These are phyloP conservation scores for Actinia equina DNA, from an alignment of 64 coral and sea anemone genomes.

Conservation along the genomic window DNA sequence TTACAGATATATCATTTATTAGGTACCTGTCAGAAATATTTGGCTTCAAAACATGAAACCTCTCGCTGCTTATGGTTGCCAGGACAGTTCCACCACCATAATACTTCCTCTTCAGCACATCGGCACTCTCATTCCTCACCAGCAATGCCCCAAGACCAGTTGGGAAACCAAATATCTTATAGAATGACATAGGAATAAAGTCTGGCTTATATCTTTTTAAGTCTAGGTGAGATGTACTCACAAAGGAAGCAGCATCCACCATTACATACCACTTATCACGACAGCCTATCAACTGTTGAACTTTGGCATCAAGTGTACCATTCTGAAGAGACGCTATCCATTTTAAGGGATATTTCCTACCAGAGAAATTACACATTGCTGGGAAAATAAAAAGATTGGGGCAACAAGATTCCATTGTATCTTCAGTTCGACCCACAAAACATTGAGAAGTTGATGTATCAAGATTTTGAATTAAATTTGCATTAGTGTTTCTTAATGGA, in stretches of 20 bases:
- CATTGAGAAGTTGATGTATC: not conserved
- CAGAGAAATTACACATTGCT: constrained; percentile 95
- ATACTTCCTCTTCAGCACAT: constrained; percentile 63
- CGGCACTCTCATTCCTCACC: constrained; percentile 58
- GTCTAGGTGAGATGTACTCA: constrained; percentile 87
- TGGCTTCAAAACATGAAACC: constrained; percentile 55
- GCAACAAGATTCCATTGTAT: not conserved
- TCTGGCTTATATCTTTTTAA: constrained; percentile 53
- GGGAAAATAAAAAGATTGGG: constrained; percentile 88
- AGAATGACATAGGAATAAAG: constrained; percentile 93
- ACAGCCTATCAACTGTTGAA: not conserved
- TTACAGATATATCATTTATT: not conserved
- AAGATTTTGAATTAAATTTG: not conserved
- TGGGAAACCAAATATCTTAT: constrained; percentile 98
- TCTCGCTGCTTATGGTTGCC: constrained; percentile 73
- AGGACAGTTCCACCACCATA: constrained; percentile 95
- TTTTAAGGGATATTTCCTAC: constrained; percentile 74
- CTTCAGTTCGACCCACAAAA: not conserved
- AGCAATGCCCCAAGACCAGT: constrained; percentile 90
- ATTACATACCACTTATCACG: constrained; percentile 70
- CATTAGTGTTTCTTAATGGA: not conserved
- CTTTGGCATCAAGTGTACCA: not conserved
- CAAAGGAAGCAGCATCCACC: constrained; percentile 90
- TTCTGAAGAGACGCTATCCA: constrained; percentile 63
- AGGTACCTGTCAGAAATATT: constrained; percentile 58